phyloP scores from a whole-genome alignment of 2,888 invertebrate species.

The Melinopterus prodromus region DNA sequence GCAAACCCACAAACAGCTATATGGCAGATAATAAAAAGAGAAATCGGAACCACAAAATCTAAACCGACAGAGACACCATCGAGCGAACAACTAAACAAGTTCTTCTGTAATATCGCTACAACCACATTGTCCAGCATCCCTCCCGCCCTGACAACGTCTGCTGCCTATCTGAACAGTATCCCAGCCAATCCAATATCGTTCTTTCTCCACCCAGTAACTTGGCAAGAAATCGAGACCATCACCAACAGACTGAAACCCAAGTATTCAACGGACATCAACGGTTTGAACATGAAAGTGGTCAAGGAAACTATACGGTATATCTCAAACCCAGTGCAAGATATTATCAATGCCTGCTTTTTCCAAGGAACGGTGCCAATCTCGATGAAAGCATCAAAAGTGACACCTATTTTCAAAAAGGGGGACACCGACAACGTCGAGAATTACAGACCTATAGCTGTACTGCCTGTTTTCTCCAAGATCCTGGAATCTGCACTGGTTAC shows the following conservation, averaged over 20 bases:
- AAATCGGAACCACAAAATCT: neutral
- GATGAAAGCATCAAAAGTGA: too few species aligned
- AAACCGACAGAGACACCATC: neutral
- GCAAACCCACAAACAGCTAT: neutral
- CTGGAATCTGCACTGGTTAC: too few species aligned
- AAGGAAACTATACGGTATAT: neutral
- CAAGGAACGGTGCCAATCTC: too few species aligned
- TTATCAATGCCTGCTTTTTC: too few species aligned
- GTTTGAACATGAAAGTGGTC: neutral
- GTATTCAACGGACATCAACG: neutral
- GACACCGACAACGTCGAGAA: too few species aligned
- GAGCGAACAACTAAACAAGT: neutral
- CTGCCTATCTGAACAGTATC: neutral
- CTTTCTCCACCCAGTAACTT: neutral
- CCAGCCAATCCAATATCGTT: neutral
- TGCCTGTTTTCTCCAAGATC: too few species aligned
- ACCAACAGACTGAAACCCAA: neutral
- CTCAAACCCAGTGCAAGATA: too few species aligned
- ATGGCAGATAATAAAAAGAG: neutral
- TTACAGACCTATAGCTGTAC: too few species aligned
- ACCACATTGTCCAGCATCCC: neutral
- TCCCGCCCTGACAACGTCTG: neutral
- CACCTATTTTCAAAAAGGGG: too few species aligned
- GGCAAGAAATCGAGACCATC: neutral
- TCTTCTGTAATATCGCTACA: neutral